phyloP scores from a whole-genome alignment of 1,140 invertebrate genomes.

The Subanguina moxae region DNA sequence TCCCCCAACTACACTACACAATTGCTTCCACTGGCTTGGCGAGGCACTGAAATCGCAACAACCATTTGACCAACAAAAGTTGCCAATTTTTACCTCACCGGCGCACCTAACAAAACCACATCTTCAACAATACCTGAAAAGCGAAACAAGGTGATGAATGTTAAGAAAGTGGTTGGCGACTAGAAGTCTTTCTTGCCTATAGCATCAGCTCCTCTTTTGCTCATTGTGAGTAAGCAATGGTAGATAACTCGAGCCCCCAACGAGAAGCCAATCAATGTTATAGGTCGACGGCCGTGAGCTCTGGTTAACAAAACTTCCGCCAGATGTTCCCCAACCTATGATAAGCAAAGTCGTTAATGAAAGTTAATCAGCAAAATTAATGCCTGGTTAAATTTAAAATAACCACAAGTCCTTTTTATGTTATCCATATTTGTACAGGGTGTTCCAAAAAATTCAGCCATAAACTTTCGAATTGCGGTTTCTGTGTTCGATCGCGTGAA shows the following conservation, averaged over 20 bases:
- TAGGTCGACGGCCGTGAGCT: slow-evolving; percentile 70
- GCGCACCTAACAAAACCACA: slow-evolving; percentile 70
- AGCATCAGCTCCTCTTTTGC: slow-evolving; percentile 55
- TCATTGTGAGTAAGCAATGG: slow-evolving; percentile 65
- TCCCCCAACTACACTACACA: slow-evolving; percentile 61
- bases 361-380: no score
- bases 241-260: slow-evolving; percentile 72
- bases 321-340: slow-evolving; percentile 66
- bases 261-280: slow-evolving; percentile 72
- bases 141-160: background rate
- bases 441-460: no score
- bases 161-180: background rate
- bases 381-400: no score
- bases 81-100: slow-evolving; percentile 56
- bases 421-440: no score
- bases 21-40: slow-evolving; percentile 58
- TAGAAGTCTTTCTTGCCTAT: slow-evolving; percentile 59
- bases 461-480: no score
- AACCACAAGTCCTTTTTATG: no score
- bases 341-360: slow-evolving; percentile 19
- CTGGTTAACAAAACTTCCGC: slow-evolving; percentile 68
- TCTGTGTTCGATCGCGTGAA: no score
- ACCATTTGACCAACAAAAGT: no score
- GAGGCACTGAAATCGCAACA: slow-evolving; percentile 32
- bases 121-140: slow-evolving; percentile 69